Percentiles rank a stretch among this genome's conserved stretches.
Evolutionary conservation across 2,113 vertebrate species (phyloP).

Genomic region (Epinephelus fuscoguttatus): DNA sequence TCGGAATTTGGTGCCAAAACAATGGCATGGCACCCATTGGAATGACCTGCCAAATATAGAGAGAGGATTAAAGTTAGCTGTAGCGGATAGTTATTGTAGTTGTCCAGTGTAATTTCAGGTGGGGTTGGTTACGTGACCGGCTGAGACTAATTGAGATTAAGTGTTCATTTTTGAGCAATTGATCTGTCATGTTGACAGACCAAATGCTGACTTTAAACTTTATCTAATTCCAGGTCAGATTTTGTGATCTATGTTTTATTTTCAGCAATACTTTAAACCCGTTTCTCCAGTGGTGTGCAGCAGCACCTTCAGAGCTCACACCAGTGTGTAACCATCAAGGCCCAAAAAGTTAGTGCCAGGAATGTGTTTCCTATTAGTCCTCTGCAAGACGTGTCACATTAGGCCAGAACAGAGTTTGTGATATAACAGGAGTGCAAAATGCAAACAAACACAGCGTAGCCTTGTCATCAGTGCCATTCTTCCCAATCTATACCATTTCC

Average conservation of each 20-base stretch:
- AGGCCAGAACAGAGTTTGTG: not conserved
- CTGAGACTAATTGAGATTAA: not conserved
- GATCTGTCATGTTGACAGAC: not conserved
- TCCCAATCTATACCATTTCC: not conserved
- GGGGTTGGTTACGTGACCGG: not conserved
- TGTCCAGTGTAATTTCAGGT: not conserved
- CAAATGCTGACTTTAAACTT: conserved; percentile 8
- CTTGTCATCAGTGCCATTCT: conserved; percentile 13
- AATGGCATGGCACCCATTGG: not conserved
- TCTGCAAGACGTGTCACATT: not conserved
- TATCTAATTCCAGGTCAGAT: conserved; percentile 13
- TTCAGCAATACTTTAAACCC: not conserved
- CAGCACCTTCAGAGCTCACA: not conserved
- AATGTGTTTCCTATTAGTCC: not conserved
- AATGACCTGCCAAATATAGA: not conserved
- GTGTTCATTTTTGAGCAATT: not conserved
- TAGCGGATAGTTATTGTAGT: not conserved
- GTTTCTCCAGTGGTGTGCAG: not conserved
- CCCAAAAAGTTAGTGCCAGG: not conserved
- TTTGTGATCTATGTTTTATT: conserved; percentile 10
- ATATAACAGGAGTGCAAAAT: not conserved
- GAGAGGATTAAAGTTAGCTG: not conserved
- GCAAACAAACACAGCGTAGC: conserved; percentile 23
- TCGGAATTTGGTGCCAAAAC: too few relatives aligned
- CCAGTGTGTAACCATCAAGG: not conserved